These are phyloP conservation scores for Leptogaster cylindrica DNA, from an alignment of 2,888 invertebrate species.

Conservation along the genomic window DNA sequence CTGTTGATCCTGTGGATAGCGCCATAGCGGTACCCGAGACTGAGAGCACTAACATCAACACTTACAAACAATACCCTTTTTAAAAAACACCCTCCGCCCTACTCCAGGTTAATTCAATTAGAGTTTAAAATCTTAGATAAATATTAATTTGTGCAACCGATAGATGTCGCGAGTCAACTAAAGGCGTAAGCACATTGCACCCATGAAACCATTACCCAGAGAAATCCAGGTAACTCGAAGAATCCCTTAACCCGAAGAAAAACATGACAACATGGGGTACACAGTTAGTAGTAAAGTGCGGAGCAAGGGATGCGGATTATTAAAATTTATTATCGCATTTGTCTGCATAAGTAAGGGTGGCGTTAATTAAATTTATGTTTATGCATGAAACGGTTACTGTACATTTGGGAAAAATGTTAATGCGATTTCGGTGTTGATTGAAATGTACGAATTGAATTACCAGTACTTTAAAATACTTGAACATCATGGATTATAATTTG, in stretches of 20 bases:
- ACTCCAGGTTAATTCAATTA: conserved; percentile 19
- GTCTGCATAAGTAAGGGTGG: background rate
- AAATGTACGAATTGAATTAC: background rate
- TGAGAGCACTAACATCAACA: too few relatives aligned
- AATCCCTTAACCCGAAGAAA: background rate
- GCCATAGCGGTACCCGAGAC: too few relatives aligned
- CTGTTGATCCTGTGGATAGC: background rate
- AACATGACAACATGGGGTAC: background rate
- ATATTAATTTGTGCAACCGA: conserved; percentile 2
- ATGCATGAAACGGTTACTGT: background rate
- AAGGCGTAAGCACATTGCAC: background rate
- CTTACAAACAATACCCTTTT: too few relatives aligned
- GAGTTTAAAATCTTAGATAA: conserved; percentile 3
- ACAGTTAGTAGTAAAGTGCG: background rate
- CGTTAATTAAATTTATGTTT: conserved; percentile 10
- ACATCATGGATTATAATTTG: background rate
- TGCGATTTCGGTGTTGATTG: background rate
- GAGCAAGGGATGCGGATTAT: background rate
- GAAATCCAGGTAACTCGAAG: background rate
- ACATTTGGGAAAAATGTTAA: background rate
- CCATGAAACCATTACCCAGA: background rate
- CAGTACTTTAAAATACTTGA: conserved; percentile 3
- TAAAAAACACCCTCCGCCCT: background rate
- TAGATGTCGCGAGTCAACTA: background rate
- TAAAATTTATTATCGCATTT: conserved; percentile 19